These are phyloP conservation scores for Xiphorhynchus elegans DNA, from an alignment of 2,113 vertebrate species.

Conservation along the genomic window DNA sequence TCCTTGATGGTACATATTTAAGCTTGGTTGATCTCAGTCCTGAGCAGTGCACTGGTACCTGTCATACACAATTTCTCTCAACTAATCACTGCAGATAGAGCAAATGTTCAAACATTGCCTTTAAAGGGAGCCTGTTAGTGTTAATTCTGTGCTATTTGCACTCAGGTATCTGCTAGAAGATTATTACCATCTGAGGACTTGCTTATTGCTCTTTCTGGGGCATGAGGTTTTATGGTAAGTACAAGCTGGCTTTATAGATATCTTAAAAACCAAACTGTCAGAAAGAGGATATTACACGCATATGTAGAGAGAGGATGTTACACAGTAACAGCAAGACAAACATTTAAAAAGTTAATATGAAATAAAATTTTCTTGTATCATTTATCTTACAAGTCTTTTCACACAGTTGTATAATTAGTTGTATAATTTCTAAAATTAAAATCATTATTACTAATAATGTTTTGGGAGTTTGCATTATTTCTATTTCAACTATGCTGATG, in stretches of 20 bases:
- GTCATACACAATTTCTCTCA: neutral
- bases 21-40: neutral
- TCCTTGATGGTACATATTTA: neutral
- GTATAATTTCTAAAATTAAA: neutral
- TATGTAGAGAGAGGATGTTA: neutral
- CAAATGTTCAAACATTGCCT: neutral
- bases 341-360: neutral
- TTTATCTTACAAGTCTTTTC: neutral
- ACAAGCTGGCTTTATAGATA: neutral
- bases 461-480: neutral
- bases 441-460: rapidly evolving
- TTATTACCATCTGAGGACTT: neutral
- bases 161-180: neutral
- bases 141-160: neutral
- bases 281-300: neutral
- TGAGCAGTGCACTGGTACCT: neutral
- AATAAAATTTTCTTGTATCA: neutral
- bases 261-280: neutral
- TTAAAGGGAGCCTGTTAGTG: neutral
- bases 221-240: neutral
- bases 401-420: neutral
- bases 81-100: neutral
- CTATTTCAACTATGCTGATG: neutral
- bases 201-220: neutral
- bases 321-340: neutral